A percentile compares a stretch with the other conserved stretches of the same genome.
These are phyloP conservation scores for Macrobrachium rosenbergii DNA, from an alignment of 1,140 invertebrate species.

Conservation along the genomic window DNA sequence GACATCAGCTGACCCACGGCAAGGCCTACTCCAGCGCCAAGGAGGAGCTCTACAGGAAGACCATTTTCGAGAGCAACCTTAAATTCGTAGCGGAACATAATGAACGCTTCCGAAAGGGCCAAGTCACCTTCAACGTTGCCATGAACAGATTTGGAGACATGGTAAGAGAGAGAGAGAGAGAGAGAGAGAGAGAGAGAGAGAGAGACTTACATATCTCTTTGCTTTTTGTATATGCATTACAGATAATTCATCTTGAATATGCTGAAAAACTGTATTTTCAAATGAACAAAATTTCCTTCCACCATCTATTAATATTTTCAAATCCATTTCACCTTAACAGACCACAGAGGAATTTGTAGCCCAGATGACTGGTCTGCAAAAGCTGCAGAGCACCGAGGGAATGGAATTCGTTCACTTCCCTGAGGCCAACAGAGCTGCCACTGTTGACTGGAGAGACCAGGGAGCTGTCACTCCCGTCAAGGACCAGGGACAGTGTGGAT, in stretches of 20 bases:
- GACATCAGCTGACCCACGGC: not conserved
- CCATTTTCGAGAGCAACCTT: not conserved
- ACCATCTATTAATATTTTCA: too few species aligned
- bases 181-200: too few species aligned
- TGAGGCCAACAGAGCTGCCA: not conserved
- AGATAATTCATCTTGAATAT: not conserved
- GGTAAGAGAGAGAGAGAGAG: not conserved
- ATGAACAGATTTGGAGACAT: conserved; percentile 17
- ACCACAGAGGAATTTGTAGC: not conserved
- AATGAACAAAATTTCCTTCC: too few species aligned
- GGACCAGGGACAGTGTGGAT: conserved; percentile 70
- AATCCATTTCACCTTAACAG: too few species aligned
- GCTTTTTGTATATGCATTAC: not conserved
- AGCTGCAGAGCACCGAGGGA: not conserved
- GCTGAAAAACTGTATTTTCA: not conserved
- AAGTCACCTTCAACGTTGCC: not conserved
- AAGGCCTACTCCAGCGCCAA: not conserved
- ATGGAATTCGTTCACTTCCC: not conserved
- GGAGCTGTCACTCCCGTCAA: conserved; percentile 72
- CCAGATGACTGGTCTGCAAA: not conserved
- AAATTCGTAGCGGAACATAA: not conserved
- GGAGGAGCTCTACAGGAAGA: conserved; percentile 7
- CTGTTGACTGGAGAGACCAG: conserved; percentile 71
- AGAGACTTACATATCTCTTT: not conserved
- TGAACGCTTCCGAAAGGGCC: not conserved